Conservation (phyloP, 2,888 invertebrate genomes). For the Drosophila siamana region DNA sequence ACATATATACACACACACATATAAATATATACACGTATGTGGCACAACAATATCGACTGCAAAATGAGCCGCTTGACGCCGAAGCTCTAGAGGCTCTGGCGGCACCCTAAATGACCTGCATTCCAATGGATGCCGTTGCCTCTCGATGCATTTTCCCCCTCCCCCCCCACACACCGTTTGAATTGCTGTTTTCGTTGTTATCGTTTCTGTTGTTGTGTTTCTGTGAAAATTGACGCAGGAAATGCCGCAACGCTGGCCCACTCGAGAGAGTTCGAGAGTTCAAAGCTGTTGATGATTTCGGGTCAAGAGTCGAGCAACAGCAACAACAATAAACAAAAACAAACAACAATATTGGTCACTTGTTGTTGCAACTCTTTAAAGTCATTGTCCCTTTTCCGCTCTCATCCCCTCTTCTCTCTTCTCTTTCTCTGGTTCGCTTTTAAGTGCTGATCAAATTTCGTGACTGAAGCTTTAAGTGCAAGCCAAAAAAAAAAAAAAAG, state of each 20-base stretch:
- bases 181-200: not conserved
- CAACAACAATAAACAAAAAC: slow-evolving; percentile 22
- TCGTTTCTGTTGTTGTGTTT: slow-evolving; percentile 19
- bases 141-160: slow-evolving; percentile 3
- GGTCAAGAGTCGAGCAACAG: slow-evolving; percentile 65
- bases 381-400: slow-evolving; percentile 18
- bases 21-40: slow-evolving; percentile 1
- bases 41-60: slow-evolving; percentile 23
- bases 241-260: slow-evolving; percentile 57
- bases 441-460: slow-evolving; percentile 78
- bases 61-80: slow-evolving; percentile 51
- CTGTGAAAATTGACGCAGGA: slow-evolving; percentile 78
- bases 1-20: not conserved
- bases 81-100: slow-evolving; percentile 14
- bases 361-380: slow-evolving; percentile 61
- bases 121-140: slow-evolving; percentile 45
- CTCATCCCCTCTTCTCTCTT: not conserved
- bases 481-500: too few species aligned
- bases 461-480: slow-evolving; percentile 70
- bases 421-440: slow-evolving; percentile 26
- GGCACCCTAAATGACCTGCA: slow-evolving; percentile 57
- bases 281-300: slow-evolving; percentile 70
- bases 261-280: slow-evolving; percentile 49
- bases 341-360: slow-evolving; percentile 45
- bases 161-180: too few species aligned